These are phyloP conservation scores for Lasius platythorax DNA, from an alignment of 2,888 invertebrate species.

Conservation along the genomic window DNA sequence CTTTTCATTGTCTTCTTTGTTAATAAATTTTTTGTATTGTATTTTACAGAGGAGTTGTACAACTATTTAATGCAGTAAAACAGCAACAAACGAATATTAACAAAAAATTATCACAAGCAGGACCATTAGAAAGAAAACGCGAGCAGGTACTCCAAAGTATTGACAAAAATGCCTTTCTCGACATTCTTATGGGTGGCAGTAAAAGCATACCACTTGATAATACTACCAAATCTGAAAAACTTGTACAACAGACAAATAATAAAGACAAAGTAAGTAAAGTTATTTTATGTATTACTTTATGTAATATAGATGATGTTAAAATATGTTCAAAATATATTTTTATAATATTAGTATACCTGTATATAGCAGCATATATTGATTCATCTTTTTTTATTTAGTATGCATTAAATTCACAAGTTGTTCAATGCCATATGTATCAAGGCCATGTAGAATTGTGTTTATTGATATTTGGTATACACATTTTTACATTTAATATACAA, in stretches of 20 bases:
- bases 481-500: conserved; percentile 32
- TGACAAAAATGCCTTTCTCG: conserved; percentile 92
- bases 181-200: conserved; percentile 91
- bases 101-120: conserved; percentile 90
- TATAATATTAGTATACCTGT: neutral
- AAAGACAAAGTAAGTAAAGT: conserved; percentile 81
- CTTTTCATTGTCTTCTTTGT: conserved; percentile 4
- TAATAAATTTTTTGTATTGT: conserved; percentile 24
- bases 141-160: conserved; percentile 92
- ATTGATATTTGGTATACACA: conserved; percentile 42
- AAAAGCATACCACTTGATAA: conserved; percentile 85
- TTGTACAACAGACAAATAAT: conserved; percentile 82
- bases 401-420: neutral
- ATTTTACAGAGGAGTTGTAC: conserved; percentile 93
- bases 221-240: conserved; percentile 87
- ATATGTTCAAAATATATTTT: neutral
- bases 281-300: neutral
- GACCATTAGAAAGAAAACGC: conserved; percentile 92
- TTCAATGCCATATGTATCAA: conserved; percentile 61
- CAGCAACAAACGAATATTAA: conserved; percentile 93
- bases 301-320: neutral
- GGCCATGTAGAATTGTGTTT: conserved; percentile 53
- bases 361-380: neutral
- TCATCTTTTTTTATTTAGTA: neutral
- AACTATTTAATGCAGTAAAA: conserved; percentile 96